Percentiles rank a stretch among this genome's conserved stretches.
Conservation (phyloP, 2,797 vertebrate species). For the Eidolon dupreanum region DNA sequence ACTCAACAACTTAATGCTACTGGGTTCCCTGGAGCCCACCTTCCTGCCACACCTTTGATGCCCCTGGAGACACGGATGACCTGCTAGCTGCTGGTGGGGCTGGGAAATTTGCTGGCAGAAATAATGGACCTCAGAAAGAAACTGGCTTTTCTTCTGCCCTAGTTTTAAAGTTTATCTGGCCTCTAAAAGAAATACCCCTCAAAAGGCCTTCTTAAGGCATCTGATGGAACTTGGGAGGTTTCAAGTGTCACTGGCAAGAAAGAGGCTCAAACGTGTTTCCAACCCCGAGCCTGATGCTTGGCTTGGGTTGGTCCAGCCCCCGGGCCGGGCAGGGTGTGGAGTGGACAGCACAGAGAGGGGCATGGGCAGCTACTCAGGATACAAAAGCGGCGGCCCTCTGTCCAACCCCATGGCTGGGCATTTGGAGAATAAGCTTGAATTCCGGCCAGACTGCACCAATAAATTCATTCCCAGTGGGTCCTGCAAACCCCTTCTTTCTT, state of each 20-base stretch:
- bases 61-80: neutral
- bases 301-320: neutral
- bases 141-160: neutral
- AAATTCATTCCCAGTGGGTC: neutral
- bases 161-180: neutral
- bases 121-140: constrained; percentile 20
- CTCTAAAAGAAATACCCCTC: neutral
- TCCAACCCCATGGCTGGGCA: neutral
- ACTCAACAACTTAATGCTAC: neutral
- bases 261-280: neutral
- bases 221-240: neutral
- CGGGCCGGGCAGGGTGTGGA: neutral
- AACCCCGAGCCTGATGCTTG: neutral
- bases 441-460: neutral
- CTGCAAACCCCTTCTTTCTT: neutral
- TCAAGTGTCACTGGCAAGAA: constrained; percentile 32
- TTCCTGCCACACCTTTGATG: neutral
- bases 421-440: neutral
- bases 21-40: neutral
- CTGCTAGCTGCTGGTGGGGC: neutral
- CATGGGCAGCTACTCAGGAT: neutral
- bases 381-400: neutral
- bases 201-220: constrained; percentile 4
- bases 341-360: neutral
- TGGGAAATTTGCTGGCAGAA: neutral